Evolutionary conservation across 2,797 vertebrate genomes (phyloP).

Genomic region (Acanthornis magna): DNA sequence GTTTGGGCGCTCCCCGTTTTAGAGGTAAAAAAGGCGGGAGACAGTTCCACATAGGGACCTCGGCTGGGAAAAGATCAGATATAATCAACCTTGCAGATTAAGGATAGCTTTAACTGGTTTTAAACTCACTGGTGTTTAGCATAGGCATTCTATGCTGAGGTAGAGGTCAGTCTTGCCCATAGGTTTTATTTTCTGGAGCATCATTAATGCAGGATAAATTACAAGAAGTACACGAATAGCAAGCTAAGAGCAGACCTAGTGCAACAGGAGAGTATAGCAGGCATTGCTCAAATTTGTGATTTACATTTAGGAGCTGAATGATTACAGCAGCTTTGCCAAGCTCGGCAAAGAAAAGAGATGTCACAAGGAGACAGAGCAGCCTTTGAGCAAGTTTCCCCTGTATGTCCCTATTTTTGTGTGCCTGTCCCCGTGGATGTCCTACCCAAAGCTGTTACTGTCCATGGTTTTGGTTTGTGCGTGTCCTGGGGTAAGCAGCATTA

Average conservation of each 20-base stretch:
- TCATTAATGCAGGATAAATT: background rate
- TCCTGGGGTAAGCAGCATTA: background rate
- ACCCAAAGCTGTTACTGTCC: background rate
- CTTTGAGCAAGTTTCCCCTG: background rate
- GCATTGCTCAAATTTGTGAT: background rate
- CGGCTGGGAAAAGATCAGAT: too few species aligned
- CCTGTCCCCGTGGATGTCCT: background rate
- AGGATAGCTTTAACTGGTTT: background rate
- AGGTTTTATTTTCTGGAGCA: background rate
- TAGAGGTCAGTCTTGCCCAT: background rate
- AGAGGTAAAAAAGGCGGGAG: background rate
- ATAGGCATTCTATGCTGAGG: background rate
- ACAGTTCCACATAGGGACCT: accelerated
- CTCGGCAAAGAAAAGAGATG: background rate
- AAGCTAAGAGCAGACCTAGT: background rate
- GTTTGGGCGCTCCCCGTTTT: too few species aligned
- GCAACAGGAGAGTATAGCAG: background rate
- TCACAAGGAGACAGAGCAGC: background rate
- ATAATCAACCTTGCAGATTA: background rate
- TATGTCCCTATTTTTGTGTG: background rate
- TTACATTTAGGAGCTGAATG: background rate
- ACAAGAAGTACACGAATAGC: background rate
- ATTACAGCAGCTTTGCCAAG: background rate
- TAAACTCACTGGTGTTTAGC: background rate
- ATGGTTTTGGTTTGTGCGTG: background rate